These are phyloP conservation scores for Melieria picta DNA, from an alignment of 2,888 invertebrate genomes.

Conservation along the genomic window DNA sequence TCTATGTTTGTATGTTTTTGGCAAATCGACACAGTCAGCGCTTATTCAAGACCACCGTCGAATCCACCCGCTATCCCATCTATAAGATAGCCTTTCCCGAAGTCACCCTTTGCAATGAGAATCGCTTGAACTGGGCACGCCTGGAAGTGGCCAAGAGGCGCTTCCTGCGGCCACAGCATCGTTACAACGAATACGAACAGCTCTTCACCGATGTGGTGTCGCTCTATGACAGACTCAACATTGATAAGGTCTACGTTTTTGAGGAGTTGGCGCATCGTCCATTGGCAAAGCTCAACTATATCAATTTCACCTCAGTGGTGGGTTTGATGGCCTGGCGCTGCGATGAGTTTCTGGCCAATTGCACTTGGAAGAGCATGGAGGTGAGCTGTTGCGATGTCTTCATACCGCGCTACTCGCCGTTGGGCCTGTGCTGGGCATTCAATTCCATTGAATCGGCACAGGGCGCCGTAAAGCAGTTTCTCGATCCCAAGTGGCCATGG, in stretches of 20 bases:
- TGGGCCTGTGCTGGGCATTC: slow-evolving; percentile 67
- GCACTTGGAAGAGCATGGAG: slow-evolving; percentile 63
- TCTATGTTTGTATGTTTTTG: slow-evolving; percentile 29
- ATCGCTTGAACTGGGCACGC: slow-evolving; percentile 63
- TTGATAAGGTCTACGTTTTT: slow-evolving; percentile 52
- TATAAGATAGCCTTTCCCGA: slow-evolving; percentile 60
- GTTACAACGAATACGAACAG: slow-evolving; percentile 31
- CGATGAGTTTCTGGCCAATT: slow-evolving; percentile 61
- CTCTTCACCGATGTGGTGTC: slow-evolving; percentile 52
- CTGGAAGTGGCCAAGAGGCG: slow-evolving; percentile 46
- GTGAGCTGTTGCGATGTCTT: slow-evolving; percentile 67
- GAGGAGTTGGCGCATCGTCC: slow-evolving; percentile 29
- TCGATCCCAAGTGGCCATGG: slow-evolving; percentile 45
- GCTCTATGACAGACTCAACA: slow-evolving; percentile 54
- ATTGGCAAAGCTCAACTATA: slow-evolving; percentile 48
- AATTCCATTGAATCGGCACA: slow-evolving; percentile 57
- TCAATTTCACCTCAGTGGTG: slow-evolving; percentile 57
- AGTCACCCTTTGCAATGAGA: slow-evolving; percentile 60
- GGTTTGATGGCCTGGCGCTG: slow-evolving; percentile 62
- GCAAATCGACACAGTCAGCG: slow-evolving; percentile 19
- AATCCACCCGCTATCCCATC: slow-evolving; percentile 54
- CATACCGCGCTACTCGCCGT: slow-evolving; percentile 63
- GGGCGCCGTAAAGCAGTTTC: slow-evolving; percentile 43
- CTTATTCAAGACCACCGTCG: slow-evolving; percentile 57
- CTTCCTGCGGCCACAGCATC: slow-evolving; percentile 48